Percentiles rank a stretch among this genome's conserved stretches.
phyloP scores from a whole-genome alignment of 2,888 invertebrate species.

The Diarsia mendica region DNA sequence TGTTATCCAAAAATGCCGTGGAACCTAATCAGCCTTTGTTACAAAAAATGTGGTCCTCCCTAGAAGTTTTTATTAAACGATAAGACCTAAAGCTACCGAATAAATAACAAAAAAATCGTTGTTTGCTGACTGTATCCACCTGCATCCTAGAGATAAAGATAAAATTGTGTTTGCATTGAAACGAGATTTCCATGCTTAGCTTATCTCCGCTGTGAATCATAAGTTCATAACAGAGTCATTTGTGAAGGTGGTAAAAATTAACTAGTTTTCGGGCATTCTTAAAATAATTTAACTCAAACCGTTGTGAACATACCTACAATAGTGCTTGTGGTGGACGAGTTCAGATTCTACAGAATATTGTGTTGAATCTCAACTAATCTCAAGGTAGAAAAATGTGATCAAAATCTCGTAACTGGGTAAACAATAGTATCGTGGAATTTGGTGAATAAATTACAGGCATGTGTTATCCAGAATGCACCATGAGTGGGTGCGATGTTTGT shows the following conservation, averaged over 20 bases:
- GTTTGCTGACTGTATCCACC: conserved; percentile 49
- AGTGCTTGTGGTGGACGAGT: not conserved
- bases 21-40: conserved; percentile 11
- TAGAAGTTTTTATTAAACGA: conserved; percentile 7
- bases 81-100: conserved; percentile 36
- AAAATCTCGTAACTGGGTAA: not conserved
- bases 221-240: not conserved
- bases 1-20: not conserved
- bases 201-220: conserved; percentile 53
- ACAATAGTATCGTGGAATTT: conserved; percentile 17
- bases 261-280: conserved; percentile 7
- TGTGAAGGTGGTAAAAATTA: conserved; percentile 8
- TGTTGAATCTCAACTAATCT: not conserved
- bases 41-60: conserved; percentile 2
- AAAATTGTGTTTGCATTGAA: conserved; percentile 54
- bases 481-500: conserved; percentile 16
- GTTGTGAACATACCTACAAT: not conserved
- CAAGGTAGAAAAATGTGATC: not conserved
- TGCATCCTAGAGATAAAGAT: conserved; percentile 44
- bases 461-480: conserved; percentile 4
- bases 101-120: conserved; percentile 33
- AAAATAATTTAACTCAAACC: not conserved
- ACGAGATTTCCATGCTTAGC: conserved; percentile 55
- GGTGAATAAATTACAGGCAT: conserved; percentile 6
- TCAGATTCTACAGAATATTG: not conserved